Evolutionary conservation across 2,113 vertebrate species (phyloP).

Genomic region (Tragelaphus imberbis): DNA sequence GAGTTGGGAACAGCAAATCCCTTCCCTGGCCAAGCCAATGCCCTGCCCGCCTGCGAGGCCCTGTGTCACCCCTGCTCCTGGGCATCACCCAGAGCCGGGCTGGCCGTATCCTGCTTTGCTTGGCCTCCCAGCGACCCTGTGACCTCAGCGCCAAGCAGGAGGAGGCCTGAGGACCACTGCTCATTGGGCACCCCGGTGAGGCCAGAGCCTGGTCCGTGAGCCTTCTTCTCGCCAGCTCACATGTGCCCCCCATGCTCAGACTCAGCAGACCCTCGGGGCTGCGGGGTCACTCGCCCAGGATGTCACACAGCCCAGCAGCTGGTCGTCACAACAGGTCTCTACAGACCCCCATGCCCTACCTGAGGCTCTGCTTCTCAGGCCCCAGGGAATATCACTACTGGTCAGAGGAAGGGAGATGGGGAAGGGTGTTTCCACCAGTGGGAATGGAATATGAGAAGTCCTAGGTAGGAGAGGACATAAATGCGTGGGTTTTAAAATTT

Average conservation of each 20-base stretch:
- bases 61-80: background rate
- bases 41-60: background rate
- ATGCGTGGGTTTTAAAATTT: background rate
- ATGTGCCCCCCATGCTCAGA: fast-evolving
- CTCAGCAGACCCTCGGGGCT: fast-evolving
- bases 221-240: too few species aligned
- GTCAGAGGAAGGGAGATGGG: background rate
- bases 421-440: background rate
- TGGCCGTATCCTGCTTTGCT: background rate
- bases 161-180: background rate
- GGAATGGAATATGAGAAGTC: background rate
- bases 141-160: background rate
- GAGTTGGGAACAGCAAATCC: conserved; percentile 37
- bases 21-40: background rate
- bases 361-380: background rate
- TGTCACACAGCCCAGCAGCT: fast-evolving
- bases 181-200: background rate
- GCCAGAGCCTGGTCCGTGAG: background rate
- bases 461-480: too few species aligned
- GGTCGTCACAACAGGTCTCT: background rate
- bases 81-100: background rate
- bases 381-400: background rate
- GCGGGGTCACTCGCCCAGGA: fast-evolving
- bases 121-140: background rate
- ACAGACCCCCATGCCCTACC: fast-evolving